A percentile compares a stretch with the other conserved stretches of the same genome.
phyloP scores from a whole-genome alignment of 2,113 vertebrate genomes.

The Heterochromis multidens region DNA sequence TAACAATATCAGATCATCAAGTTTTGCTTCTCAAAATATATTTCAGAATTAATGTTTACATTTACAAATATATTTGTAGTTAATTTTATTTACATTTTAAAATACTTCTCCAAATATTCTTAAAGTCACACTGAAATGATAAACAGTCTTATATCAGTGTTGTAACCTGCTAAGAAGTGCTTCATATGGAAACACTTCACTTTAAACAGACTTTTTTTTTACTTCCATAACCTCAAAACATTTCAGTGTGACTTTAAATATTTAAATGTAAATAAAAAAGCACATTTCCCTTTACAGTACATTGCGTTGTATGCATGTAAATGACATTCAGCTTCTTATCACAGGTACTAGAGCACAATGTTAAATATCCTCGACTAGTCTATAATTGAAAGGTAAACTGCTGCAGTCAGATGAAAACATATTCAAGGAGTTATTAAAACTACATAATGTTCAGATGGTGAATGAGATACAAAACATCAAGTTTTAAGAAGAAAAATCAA shows the following conservation, averaged over 20 bases:
- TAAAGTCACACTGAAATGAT: not conserved
- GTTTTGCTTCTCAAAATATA: not conserved
- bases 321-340: not conserved
- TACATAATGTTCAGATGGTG: not conserved
- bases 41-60: constrained; percentile 18
- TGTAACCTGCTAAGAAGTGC: not conserved
- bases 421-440: not conserved
- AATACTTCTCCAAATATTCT: constrained; percentile 4
- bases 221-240: not conserved
- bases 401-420: not conserved
- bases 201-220: not conserved
- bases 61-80: constrained; percentile 7
- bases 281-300: not conserved
- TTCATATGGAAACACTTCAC: not conserved
- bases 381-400: not conserved
- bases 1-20: not conserved
- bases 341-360: not conserved
- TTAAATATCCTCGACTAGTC: not conserved
- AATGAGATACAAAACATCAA: not conserved
- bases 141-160: not conserved
- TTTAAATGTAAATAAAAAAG: not conserved
- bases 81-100: constrained; percentile 23
- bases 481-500: not conserved
- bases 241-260: constrained; percentile 11
- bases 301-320: not conserved